Evolutionary conservation across 2,113 vertebrate species (phyloP), one percentile per base, ranked within the genome.

Genomic region (Arizona elegans): DNA sequence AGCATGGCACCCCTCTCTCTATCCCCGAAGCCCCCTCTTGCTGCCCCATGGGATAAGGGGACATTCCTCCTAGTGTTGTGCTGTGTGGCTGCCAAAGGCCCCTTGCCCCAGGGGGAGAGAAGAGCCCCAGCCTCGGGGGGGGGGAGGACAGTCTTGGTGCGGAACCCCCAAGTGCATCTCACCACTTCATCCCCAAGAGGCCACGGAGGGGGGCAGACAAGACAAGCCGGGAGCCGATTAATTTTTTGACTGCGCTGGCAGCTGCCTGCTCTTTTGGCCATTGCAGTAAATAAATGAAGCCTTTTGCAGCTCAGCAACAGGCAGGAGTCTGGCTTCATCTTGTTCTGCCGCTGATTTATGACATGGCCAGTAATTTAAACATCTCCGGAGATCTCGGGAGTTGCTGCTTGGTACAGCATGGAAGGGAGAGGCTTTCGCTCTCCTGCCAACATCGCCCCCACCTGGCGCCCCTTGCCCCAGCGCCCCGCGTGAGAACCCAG

Each of bases 321-420:
- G 90, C 75, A 33, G 90, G 38, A 94, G 92, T 88, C 93, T 95
- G 96, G 93, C 93, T 94, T 94, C 90, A 88, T 89, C 94, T 95
- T 94, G 92, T 87, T 90, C 95, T 90, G 94, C 92, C 88, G 93
- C 94, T 96, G 96, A 97, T 96, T 95, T 96, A 97, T 96, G 96
- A 95, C 92, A 94, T 89, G 90, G 95, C 81, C 95, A 70, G 92
- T 96, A 94, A 96, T 92, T 96, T 95, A 93, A 93, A 95, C 91
- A 94, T 94, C 95, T 96, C 96, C 92, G 92, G 97, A 96, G 96
- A 92, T 96, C 96, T 92, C 95, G 91, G 55, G 95, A 95, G 96
- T 96, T 95, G 92, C 92, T 94, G 94, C 92, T 89, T 94, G 95
- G 95, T 90, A 90, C 94, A 12, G 91, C 94, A 19, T 3, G 58